Percentiles rank a stretch among this genome's conserved stretches.
phyloP scores from a whole-genome alignment of 2,888 invertebrate genomes.

The Thymelicus sylvestris region DNA sequence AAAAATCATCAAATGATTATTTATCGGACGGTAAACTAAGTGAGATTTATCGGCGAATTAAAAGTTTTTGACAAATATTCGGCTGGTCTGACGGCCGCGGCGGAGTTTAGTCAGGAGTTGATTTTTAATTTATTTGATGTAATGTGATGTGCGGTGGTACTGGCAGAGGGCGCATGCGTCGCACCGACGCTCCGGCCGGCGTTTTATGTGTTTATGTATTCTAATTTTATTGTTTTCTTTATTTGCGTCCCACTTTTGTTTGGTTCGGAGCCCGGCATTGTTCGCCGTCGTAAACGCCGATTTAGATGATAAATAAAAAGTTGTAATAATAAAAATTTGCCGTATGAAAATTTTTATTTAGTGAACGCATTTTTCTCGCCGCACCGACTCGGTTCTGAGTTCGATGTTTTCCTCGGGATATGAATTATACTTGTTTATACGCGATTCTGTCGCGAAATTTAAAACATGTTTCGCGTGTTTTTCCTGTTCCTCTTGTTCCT shows the following conservation, averaged over 20 bases:
- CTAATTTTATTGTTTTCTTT: slow-evolving; percentile 85
- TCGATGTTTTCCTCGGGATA: slow-evolving; percentile 43
- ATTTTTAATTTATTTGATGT: slow-evolving; percentile 72
- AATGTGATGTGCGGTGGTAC: slow-evolving; percentile 54
- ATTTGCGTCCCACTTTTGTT: slow-evolving; percentile 85
- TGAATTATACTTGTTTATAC: slow-evolving; percentile 42
- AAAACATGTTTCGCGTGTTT: slow-evolving; percentile 9
- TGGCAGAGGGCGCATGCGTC: slow-evolving; percentile 61
- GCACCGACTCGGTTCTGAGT: slow-evolving; percentile 42
- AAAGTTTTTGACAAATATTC: slow-evolving; percentile 30
- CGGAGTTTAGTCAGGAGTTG: slow-evolving; percentile 40
- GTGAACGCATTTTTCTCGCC: slow-evolving; percentile 48
- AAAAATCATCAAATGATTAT: neutral
- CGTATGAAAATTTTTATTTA: slow-evolving; percentile 53
- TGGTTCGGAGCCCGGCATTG: slow-evolving; percentile 81
- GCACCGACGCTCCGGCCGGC: slow-evolving; percentile 72
- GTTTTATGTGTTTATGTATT: slow-evolving; percentile 84
- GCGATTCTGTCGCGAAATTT: slow-evolving; percentile 26
- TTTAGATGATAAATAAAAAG: slow-evolving; percentile 84
- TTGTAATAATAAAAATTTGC: slow-evolving; percentile 65
- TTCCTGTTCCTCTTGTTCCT: neutral
- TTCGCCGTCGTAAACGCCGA: slow-evolving; percentile 80
- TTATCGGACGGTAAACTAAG: neutral
- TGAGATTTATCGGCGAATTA: slow-evolving; percentile 1
- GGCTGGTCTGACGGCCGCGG: slow-evolving; percentile 7